Percentiles rank a stretch among this genome's conserved stretches.
These are phyloP conservation scores for Leucophenga varia DNA, from an alignment of 1,140 invertebrate species.

Conservation along the genomic window DNA sequence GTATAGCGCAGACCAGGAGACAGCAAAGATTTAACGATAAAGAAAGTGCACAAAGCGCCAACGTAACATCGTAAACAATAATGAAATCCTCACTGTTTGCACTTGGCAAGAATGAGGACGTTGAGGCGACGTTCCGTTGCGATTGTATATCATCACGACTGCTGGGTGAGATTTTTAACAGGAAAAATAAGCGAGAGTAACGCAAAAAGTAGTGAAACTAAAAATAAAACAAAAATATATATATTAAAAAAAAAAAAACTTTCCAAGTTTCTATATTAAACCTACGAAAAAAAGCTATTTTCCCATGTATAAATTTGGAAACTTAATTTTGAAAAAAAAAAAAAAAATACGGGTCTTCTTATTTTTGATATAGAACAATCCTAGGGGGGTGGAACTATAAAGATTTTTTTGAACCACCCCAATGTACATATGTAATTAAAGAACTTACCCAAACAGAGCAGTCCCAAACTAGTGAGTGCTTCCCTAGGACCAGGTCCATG, in stretches of 20 bases:
- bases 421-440: background rate
- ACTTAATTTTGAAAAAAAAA: too few species aligned
- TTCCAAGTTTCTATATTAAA: too few species aligned
- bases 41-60: conserved; percentile 84
- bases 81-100: conserved; percentile 74
- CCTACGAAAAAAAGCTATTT: too few species aligned
- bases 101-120: too few species aligned
- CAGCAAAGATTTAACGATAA: conserved; percentile 87
- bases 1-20: conserved; percentile 88
- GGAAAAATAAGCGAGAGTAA: conserved; percentile 80
- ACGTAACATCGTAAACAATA: conserved; percentile 85
- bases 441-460: conserved; percentile 69
- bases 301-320: background rate
- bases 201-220: conserved; percentile 77
- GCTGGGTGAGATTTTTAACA: conserved; percentile 78
- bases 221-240: conserved; percentile 10
- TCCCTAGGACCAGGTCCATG: conserved; percentile 59
- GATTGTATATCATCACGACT: conserved; percentile 52
- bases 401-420: too few species aligned
- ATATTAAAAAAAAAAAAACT: conserved; percentile 7
- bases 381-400: background rate
- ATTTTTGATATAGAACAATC: too few species aligned
- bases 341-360: too few species aligned
- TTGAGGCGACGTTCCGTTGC: conserved; percentile 59
- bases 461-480: conserved; percentile 79